These are phyloP conservation scores for Melanocharis versteri DNA, from an alignment of 2,113 vertebrate species.

Conservation along the genomic window DNA sequence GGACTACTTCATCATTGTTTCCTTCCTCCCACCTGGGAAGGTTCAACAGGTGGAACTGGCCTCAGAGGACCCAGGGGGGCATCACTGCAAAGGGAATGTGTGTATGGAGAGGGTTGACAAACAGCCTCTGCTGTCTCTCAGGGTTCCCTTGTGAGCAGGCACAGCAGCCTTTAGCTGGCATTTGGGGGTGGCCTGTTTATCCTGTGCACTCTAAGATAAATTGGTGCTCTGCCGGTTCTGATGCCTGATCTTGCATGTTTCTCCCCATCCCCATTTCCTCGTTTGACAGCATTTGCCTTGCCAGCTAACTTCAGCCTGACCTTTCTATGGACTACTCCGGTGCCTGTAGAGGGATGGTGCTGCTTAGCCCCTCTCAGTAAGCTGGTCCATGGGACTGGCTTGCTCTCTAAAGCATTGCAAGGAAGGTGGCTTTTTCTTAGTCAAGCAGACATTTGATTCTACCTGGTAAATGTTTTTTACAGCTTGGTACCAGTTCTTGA, in stretches of 20 bases:
- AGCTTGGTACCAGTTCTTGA: not conserved
- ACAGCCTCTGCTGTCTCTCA: not conserved
- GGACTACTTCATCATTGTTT: accelerated
- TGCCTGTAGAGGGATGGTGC: not conserved
- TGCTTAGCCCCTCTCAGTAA: not conserved
- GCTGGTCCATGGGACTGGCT: not conserved
- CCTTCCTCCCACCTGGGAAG: not conserved
- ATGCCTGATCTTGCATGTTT: not conserved
- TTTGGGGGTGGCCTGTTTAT: not conserved
- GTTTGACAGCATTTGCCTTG: not conserved
- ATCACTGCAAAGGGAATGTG: not conserved
- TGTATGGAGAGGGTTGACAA: accelerated
- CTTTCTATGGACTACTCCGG: not conserved
- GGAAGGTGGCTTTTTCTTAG: not conserved
- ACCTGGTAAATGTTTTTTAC: not conserved
- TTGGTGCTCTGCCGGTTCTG: not conserved
- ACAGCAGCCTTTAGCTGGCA: not conserved
- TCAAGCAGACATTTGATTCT: not conserved
- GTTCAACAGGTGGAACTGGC: not conserved
- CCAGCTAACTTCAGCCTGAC: not conserved
- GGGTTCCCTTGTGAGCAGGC: not conserved
- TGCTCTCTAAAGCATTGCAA: not conserved
- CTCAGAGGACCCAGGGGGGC: accelerated
- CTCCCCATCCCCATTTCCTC: not conserved
- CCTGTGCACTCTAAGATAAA: not conserved